Evolutionary conservation across 2,113 vertebrate genomes (phyloP).

Genomic region (Melanotaenia duboulayi): DNA sequence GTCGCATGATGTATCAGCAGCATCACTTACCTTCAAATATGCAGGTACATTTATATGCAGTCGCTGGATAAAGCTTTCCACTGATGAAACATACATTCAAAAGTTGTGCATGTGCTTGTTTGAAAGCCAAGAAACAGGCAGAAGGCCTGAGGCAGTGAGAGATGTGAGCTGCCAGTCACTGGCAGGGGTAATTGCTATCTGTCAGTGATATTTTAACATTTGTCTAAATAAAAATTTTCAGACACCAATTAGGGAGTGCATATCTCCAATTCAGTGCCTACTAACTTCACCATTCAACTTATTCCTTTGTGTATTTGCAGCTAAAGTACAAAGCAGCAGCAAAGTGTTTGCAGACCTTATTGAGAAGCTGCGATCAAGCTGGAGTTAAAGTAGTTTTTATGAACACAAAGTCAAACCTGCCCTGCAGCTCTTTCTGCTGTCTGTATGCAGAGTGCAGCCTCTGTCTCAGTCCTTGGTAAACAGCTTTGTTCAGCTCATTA

Average conservation of each 20-base stretch:
- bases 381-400: not conserved
- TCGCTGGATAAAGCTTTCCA: conserved; percentile 8
- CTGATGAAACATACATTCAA: conserved; percentile 33
- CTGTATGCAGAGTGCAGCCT: not conserved
- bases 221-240: not conserved
- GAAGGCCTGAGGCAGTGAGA: not conserved
- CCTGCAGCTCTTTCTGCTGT: not conserved
- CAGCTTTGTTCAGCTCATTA: not conserved
- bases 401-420: not conserved
- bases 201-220: conserved; percentile 11
- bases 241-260: not conserved
- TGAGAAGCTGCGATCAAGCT: conserved; percentile 6
- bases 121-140: not conserved
- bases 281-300: not conserved
- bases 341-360: not conserved
- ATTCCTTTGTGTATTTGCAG: conserved; percentile 7
- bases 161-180: conserved; percentile 1
- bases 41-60: not conserved
- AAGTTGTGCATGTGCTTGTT: not conserved
- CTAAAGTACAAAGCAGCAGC: not conserved
- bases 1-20: conserved; percentile 24
- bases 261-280: conserved; percentile 15
- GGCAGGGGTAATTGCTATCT: not conserved
- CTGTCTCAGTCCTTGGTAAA: not conserved
- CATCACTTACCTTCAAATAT: conserved; percentile 27